Base-by-base conservation (phyloP, 2,113 vertebrate species). In the Pollachius pollachius region DNA sequence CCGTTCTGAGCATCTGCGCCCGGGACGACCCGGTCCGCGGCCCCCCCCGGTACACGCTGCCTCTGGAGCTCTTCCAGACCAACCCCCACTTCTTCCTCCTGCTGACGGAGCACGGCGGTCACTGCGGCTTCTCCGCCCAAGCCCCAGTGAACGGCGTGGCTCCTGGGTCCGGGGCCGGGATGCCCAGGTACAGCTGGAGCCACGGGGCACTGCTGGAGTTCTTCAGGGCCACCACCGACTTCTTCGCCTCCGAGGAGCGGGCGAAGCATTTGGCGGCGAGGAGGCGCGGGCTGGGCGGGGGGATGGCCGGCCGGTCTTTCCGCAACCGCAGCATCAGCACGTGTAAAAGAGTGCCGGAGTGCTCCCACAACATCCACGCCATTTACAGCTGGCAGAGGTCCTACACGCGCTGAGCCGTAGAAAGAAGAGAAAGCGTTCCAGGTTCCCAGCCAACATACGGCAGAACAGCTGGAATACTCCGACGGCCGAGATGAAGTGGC, bases 51-150 rank as follows among this genome's bases (percentile, higher is more conserved):
- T 75, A 81, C 63, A 90, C 91, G 0, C 17, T 94, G 0, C 93
- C 94, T 5, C 60, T 93, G 52, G 94, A 94, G 77, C 92, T 94
- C 58, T 94, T 94, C 67, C 92, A 93, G 78, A 91, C 85, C 71
- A 94, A 94, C 82, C 94, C 94, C 15, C 93, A 94, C 80, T 93
- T 94, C 83, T 94, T 94, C 57, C 90, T 94, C 63, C 87, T 94
- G 16, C 85, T 94, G 8, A 93, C 91, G 8, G 81, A 75, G 18
- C 76, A 48, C 1, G 93, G 93, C 17, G 92, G 93, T 57, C 93
- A 94, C 79, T 94, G 93, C 3, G 88, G 92, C 56, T 94, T 94
- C 85, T 85, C 89, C 81, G 85, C 86, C 68, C 77, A 69, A 1
- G 56, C 71, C 5, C 13, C 73, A 2, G 60, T 3, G 15, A 6